A percentile compares a stretch with the other conserved stretches of the same genome.
Conservation (phyloP, 92 coral and sea anemone species). For the Zoanthus gigantus region DNA sequence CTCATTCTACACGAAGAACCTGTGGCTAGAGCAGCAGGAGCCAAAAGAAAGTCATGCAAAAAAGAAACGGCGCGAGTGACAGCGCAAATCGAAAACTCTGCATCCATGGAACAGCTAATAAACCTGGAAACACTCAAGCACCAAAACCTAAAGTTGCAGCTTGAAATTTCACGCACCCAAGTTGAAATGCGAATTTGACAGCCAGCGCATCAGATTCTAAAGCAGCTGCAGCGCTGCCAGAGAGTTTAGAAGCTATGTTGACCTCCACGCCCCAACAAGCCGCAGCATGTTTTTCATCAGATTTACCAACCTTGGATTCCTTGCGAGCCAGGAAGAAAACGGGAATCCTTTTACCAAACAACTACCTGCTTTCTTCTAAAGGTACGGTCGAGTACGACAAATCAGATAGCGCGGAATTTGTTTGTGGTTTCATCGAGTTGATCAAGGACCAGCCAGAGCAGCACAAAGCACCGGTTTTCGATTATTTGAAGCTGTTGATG, state of each 20-base stretch:
- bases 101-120: slow-evolving; percentile 27
- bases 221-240: slow-evolving; percentile 13
- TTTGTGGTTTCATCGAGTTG: slow-evolving; percentile 55
- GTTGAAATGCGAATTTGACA: slow-evolving; percentile 28
- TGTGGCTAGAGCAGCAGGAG: not conserved
- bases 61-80: slow-evolving; percentile 9
- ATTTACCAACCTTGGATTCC: not conserved
- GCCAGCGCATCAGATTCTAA: not conserved
- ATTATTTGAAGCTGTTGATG: slow-evolving; percentile 53
- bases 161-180: slow-evolving; percentile 34
- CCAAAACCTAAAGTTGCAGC: slow-evolving; percentile 12
- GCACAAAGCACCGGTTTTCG: slow-evolving; percentile 20
- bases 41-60: not conserved
- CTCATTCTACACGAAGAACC: slow-evolving; percentile 1
- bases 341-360: no score
- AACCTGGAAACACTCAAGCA: slow-evolving; percentile 33
- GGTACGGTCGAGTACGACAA: slow-evolving; percentile 15
- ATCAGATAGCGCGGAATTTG: slow-evolving; percentile 57
- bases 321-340: not conserved
- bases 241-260: slow-evolving; percentile 24
- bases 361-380: no score
- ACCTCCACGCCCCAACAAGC: slow-evolving; percentile 35
- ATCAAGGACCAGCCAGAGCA: slow-evolving; percentile 46
- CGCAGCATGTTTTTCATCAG: not conserved
- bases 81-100: not conserved